A percentile compares a stretch with the other conserved stretches of the same genome.
These are phyloP conservation scores for Drosophila infuscata DNA, from an alignment of 2,888 invertebrate genomes.

Conservation along the genomic window DNA sequence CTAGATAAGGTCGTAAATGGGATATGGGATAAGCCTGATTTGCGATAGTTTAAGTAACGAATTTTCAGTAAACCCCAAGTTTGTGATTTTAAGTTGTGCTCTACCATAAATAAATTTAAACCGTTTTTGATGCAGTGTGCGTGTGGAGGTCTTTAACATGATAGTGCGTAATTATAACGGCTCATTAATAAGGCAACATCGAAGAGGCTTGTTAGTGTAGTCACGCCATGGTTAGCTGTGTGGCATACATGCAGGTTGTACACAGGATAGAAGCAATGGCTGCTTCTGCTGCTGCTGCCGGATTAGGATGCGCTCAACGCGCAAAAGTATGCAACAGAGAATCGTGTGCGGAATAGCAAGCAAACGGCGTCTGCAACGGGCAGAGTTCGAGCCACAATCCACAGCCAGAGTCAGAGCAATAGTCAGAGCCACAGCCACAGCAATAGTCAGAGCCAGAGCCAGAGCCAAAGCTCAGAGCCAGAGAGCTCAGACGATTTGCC, in stretches of 20 bases:
- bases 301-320: constrained; percentile 42
- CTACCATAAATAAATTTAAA: neutral
- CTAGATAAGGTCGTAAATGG: neutral
- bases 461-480: constrained; percentile 27
- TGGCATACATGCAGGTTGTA: constrained; percentile 28
- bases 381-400: constrained; percentile 1
- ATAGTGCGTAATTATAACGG: constrained; percentile 59
- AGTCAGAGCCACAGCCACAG: neutral
- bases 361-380: constrained; percentile 28
- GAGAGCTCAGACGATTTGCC: constrained; percentile 69
- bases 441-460: neutral
- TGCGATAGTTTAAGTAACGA: neutral
- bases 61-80: neutral
- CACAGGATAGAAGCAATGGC: neutral
- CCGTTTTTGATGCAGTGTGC: constrained; percentile 25
- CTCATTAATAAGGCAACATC: constrained; percentile 70
- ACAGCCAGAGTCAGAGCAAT: too few species aligned
- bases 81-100: neutral
- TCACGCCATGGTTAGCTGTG: constrained; percentile 39
- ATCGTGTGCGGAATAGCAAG: constrained; percentile 42
- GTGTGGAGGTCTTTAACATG: neutral
- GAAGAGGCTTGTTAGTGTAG: constrained; percentile 30
- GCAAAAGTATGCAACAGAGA: constrained; percentile 57
- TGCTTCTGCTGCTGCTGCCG: constrained; percentile 7
- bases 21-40: neutral